These are phyloP conservation scores for Kryptolebias ocellatus DNA, from an alignment of 2,797 vertebrate species.

Conservation along the genomic window DNA sequence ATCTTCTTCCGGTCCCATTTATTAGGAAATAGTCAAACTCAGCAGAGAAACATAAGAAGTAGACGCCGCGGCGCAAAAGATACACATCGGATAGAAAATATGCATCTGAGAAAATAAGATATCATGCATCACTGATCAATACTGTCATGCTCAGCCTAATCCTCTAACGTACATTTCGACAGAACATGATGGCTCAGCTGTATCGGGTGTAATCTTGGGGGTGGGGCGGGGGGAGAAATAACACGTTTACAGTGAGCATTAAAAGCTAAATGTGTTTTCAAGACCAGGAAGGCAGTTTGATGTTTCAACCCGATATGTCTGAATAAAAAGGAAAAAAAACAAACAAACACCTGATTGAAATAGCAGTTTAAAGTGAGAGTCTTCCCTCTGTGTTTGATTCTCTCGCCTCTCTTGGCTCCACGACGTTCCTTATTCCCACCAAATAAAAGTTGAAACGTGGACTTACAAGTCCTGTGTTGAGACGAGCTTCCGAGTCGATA, in stretches of 20 bases:
- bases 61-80: conserved; percentile 14
- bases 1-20: background rate
- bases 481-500: no score
- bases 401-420: background rate
- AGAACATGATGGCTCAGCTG: conserved; percentile 15
- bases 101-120: conserved; percentile 65
- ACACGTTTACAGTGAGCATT: conserved; percentile 42
- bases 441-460: no score
- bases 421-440: no score
- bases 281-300: conserved; percentile 20
- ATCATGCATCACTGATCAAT: conserved; percentile 74
- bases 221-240: background rate
- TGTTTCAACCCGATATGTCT: conserved; percentile 26
- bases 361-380: background rate
- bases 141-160: conserved; percentile 66
- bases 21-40: background rate
- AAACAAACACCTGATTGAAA: background rate
- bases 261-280: conserved; percentile 31
- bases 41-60: conserved; percentile 1
- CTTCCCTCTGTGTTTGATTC: background rate
- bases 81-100: conserved; percentile 25
- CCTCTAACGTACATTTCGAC: conserved; percentile 55
- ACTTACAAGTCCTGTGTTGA: no score
- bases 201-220: conserved; percentile 39
- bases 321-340: background rate